A percentile compares a stretch with the other conserved stretches of the same genome.
Conservation (phyloP, 2,888 invertebrate species). For the Protophormia terraenovae region DNA sequence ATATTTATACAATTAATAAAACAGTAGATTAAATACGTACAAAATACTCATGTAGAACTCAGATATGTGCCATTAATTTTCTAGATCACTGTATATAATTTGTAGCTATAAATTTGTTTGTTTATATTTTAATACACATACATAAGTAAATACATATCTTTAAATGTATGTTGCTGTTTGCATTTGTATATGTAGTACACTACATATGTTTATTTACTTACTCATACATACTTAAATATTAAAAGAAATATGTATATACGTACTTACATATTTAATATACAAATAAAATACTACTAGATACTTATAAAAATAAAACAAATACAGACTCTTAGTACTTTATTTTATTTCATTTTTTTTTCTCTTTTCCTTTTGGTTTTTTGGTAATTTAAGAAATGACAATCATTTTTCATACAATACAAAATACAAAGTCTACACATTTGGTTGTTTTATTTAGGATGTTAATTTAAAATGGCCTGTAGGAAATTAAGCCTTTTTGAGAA, state of each 20-base stretch:
- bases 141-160: background rate
- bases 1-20: background rate
- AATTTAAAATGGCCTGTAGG: background rate
- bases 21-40: background rate
- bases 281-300: background rate
- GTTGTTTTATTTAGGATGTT: background rate
- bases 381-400: slow-evolving; percentile 47
- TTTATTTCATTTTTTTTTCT: background rate
- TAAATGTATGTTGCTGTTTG: background rate
- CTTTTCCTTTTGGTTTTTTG: background rate
- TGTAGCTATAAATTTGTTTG: background rate
- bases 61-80: background rate
- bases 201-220: background rate
- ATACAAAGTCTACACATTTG: background rate
- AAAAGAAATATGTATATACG: background rate
- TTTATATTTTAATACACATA: background rate
- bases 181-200: background rate
- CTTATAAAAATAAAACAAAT: slow-evolving; percentile 13
- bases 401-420: slow-evolving; percentile 38
- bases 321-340: slow-evolving; percentile 19
- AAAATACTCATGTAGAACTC: background rate
- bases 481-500: background rate
- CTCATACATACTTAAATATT: background rate
- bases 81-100: background rate
- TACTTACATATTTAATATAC: background rate